Conservation (phyloP, 2,113 vertebrate genomes). For the Marmota monax region DNA sequence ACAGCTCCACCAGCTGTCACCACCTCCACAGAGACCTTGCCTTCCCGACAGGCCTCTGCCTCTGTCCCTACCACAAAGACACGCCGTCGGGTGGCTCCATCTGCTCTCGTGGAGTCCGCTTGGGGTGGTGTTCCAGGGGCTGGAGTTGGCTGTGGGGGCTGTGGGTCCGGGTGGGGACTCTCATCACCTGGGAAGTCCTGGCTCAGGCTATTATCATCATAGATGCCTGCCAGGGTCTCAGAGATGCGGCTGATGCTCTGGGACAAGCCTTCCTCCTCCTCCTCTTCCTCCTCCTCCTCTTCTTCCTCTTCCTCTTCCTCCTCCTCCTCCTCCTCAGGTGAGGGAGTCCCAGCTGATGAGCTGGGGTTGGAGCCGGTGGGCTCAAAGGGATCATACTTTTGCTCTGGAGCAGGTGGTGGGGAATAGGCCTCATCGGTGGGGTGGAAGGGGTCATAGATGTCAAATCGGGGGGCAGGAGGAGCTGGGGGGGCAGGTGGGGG, state of each 20-base stretch:
- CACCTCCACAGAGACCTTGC: slow-evolving; percentile 85
- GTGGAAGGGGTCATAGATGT: slow-evolving; percentile 94
- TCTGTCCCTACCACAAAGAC: slow-evolving; percentile 85
- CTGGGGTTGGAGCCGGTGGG: slow-evolving; percentile 93
- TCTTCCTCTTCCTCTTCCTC: slow-evolving; percentile 81
- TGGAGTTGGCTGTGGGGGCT: slow-evolving; percentile 78
- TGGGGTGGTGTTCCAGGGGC: slow-evolving; percentile 73
- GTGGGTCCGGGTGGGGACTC: slow-evolving; percentile 71
- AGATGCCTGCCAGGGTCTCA: slow-evolving; percentile 87
- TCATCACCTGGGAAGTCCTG: slow-evolving; percentile 84
- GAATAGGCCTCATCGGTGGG: slow-evolving; percentile 90
- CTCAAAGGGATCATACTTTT: slow-evolving; percentile 97
- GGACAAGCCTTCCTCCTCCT: slow-evolving; percentile 83
- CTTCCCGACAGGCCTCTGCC: slow-evolving; percentile 81
- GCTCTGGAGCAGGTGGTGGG: slow-evolving; percentile 86
- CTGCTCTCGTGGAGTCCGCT: slow-evolving; percentile 57
- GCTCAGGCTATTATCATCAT: slow-evolving; percentile 88
- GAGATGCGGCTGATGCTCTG: slow-evolving; percentile 88
- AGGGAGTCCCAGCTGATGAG: slow-evolving; percentile 85
- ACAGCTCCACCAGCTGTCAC: slow-evolving; percentile 73
- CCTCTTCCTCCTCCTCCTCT: slow-evolving; percentile 72
- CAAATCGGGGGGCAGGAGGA: slow-evolving; percentile 77
- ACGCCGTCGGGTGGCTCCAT: slow-evolving; percentile 75
- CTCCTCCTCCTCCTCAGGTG: slow-evolving; percentile 84
- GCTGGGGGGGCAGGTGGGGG: slow-evolving; percentile 80